phyloP scores from a whole-genome alignment of 2,113 vertebrate species.

The Vanacampus margaritifer region DNA sequence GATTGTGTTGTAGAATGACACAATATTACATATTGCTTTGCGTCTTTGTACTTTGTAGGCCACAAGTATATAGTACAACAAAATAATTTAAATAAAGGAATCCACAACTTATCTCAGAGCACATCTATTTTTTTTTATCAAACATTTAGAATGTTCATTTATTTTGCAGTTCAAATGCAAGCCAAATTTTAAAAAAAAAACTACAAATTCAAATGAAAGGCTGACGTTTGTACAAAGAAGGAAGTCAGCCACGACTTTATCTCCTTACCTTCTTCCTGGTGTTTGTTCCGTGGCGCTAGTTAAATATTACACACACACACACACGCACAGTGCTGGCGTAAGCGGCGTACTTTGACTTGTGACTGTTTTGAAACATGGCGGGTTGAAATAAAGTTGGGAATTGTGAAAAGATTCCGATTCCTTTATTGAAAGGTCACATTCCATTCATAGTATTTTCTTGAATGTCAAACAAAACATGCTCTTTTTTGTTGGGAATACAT shows the following conservation, averaged over 20 bases:
- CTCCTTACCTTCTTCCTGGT: not conserved
- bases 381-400: not conserved
- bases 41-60: too few species aligned
- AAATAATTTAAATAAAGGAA: too few species aligned
- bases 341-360: not conserved
- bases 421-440: conserved; percentile 30
- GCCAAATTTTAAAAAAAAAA: not conserved
- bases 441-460: conserved; percentile 33
- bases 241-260: not conserved
- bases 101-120: too few species aligned
- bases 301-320: not conserved
- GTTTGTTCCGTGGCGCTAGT: not conserved
- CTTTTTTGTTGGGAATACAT: not conserved
- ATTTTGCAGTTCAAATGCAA: not conserved
- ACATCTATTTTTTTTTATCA: not conserved
- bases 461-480: conserved; percentile 16
- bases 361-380: not conserved
- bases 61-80: too few species aligned
- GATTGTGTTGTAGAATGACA: too few species aligned
- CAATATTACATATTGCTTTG: too few species aligned
- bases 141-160: not conserved
- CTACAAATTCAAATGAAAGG: not conserved
- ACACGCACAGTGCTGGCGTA: not conserved
- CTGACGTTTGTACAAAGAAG: not conserved
- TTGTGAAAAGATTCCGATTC: not conserved